phyloP scores from a whole-genome alignment of 1,140 invertebrate species.

The Phenacoccus solenopsis region DNA sequence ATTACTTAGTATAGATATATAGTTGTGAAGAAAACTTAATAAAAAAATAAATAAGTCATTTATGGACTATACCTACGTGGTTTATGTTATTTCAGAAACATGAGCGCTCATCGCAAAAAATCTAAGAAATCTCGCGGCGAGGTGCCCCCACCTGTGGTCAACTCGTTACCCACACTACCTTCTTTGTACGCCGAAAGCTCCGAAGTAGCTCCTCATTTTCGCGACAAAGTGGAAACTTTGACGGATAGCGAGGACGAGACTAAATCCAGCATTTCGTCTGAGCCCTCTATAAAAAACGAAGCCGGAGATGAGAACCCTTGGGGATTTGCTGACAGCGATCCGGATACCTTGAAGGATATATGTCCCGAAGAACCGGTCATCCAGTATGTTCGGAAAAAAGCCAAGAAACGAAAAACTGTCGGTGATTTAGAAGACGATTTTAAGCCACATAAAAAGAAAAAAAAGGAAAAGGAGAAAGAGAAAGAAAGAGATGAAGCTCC shows the following conservation, averaged over 20 bases:
- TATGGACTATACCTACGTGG: too few relatives aligned
- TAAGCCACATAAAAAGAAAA: neutral
- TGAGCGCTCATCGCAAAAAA: neutral
- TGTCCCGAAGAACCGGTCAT: too few relatives aligned
- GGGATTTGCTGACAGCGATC: neutral
- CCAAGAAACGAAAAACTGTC: neutral
- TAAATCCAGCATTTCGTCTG: neutral
- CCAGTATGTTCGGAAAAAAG: neutral
- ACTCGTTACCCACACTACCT: neutral
- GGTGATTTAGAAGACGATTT: neutral
- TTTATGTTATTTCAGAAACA: neutral
- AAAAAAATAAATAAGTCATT: too few relatives aligned
- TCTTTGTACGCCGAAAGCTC: neutral
- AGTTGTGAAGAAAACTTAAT: too few relatives aligned
- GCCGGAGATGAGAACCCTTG: neutral
- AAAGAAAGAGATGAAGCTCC: neutral
- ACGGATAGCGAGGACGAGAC: neutral
- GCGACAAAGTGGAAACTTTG: neutral
- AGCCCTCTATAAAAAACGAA: neutral
- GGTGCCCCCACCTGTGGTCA: neutral
- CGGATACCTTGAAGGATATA: neutral
- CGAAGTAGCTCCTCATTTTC: neutral
- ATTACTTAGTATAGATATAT: too few relatives aligned
- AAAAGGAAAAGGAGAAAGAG: neutral
- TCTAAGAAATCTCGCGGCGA: neutral